A percentile compares a stretch with the other conserved stretches of the same genome.
Conservation (phyloP, 1,140 invertebrate species). For the Hyles vespertilio region DNA sequence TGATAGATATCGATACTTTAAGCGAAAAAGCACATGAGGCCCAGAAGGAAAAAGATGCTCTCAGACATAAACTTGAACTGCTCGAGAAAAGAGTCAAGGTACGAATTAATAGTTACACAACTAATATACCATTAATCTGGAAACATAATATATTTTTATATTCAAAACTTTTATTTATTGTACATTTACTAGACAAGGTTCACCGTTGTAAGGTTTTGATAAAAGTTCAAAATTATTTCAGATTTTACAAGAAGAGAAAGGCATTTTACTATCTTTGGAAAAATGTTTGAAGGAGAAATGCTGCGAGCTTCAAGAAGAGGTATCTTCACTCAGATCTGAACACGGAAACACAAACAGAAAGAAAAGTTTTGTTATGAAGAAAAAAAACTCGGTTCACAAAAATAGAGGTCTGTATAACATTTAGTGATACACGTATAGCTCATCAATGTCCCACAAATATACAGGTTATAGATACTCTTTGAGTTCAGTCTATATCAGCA, state of each 20-base stretch:
- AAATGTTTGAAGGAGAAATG: slow-evolving; percentile 86
- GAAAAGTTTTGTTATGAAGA: slow-evolving; percentile 62
- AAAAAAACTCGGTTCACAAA: slow-evolving; percentile 62
- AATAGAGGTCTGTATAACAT: slow-evolving; percentile 52
- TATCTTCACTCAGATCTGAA: slow-evolving; percentile 68
- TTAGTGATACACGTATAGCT: too few species aligned
- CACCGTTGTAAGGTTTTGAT: too few species aligned
- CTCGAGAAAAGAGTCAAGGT: slow-evolving; percentile 84
- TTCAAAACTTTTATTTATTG: too few species aligned
- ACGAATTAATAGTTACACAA: slow-evolving; percentile 15
- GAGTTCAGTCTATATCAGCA: too few species aligned
- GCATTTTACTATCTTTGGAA: slow-evolving; percentile 84
- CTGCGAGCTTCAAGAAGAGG: slow-evolving; percentile 80
- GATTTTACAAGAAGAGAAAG: slow-evolving; percentile 88
- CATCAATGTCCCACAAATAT: too few species aligned
- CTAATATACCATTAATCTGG: too few species aligned
- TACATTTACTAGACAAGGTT: too few species aligned
- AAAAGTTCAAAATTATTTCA: slow-evolving; percentile 44
- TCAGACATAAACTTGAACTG: slow-evolving; percentile 80
- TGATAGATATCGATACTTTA: slow-evolving; percentile 83
- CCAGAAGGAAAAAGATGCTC: slow-evolving; percentile 77
- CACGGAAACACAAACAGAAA: slow-evolving; percentile 66
- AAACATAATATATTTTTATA: too few species aligned
- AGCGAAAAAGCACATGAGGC: slow-evolving; percentile 76
- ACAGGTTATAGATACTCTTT: too few species aligned